Evolutionary conservation across 2,888 invertebrate species (phyloP).

Genomic region (Dinocampus coccinellae): DNA sequence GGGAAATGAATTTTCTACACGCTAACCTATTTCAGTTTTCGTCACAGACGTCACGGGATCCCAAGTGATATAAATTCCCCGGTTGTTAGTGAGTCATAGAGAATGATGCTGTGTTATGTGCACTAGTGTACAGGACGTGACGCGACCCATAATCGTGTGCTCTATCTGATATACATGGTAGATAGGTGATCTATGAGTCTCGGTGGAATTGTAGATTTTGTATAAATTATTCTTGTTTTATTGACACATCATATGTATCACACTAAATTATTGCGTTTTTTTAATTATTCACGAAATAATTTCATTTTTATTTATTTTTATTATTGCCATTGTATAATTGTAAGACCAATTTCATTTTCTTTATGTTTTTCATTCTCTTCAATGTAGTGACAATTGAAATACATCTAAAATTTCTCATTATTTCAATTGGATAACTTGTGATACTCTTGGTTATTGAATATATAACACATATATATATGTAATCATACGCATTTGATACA

Average conservation of each 20-base stretch:
- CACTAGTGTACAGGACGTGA: slow-evolving; percentile 6
- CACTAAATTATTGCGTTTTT: no score
- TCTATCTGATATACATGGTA: not conserved
- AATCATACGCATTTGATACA: slow-evolving; percentile 1
- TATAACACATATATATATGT: not conserved
- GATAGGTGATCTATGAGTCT: slow-evolving; percentile 13
- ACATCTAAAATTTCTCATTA: slow-evolving; percentile 24
- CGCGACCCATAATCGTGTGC: slow-evolving; percentile 9
- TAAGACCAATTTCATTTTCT: not conserved
- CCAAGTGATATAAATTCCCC: slow-evolving; percentile 28
- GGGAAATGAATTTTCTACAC: slow-evolving; percentile 40
- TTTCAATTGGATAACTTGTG: slow-evolving; percentile 28
- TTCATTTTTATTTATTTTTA: not conserved
- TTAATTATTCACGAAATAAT: not conserved
- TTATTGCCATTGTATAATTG: slow-evolving; percentile 1
- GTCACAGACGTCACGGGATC: slow-evolving; percentile 26
- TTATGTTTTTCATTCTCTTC: not conserved
- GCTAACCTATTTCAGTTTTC: slow-evolving; percentile 39
- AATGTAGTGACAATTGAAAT: not conserved
- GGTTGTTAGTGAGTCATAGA: slow-evolving; percentile 22
- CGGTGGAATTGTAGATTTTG: slow-evolving; percentile 11
- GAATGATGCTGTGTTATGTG: not conserved
- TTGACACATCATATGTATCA: not conserved
- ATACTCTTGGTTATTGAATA: not conserved
- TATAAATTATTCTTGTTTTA: not conserved